Evolutionary conservation across 2,797 vertebrate genomes (phyloP).

Genomic region (Pteropus rufus): DNA sequence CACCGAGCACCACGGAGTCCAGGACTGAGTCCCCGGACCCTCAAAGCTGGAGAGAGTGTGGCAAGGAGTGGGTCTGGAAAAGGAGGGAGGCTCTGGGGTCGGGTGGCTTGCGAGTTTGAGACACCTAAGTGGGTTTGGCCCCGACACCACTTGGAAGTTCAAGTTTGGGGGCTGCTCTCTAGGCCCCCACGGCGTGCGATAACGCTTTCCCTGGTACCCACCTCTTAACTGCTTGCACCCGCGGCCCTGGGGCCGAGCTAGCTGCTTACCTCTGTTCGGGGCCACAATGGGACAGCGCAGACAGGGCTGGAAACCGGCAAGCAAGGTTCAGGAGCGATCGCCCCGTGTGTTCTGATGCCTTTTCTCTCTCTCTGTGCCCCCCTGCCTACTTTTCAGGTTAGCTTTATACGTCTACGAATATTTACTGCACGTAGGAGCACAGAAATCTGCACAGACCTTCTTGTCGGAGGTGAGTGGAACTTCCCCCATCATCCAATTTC

Average conservation of each 20-base stretch:
- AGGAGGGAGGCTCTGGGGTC: neutral
- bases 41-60: neutral
- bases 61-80: neutral
- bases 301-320: neutral
- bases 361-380: neutral
- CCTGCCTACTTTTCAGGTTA: constrained; percentile 83
- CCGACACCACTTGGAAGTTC: constrained; percentile 59
- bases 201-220: neutral
- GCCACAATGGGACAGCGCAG: constrained; percentile 12
- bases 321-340: neutral
- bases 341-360: constrained; percentile 22
- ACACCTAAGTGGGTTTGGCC: constrained; percentile 25
- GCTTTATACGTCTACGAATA: constrained; percentile 98
- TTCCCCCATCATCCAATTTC: constrained; percentile 69
- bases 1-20: neutral
- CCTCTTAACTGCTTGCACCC: neutral
- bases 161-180: constrained; percentile 53
- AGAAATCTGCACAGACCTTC: constrained; percentile 99
- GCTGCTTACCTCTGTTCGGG: neutral
- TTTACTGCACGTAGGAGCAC: constrained; percentile 97
- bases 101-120: constrained; percentile 25
- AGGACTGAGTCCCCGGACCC: neutral
- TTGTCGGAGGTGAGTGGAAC: constrained; percentile 93
- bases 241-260: neutral
- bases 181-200: neutral